A percentile compares a stretch with the other conserved stretches of the same genome.
These are phyloP conservation scores for Antheraea assamensis DNA, from an alignment of 2,888 invertebrate species.

Conservation along the genomic window DNA sequence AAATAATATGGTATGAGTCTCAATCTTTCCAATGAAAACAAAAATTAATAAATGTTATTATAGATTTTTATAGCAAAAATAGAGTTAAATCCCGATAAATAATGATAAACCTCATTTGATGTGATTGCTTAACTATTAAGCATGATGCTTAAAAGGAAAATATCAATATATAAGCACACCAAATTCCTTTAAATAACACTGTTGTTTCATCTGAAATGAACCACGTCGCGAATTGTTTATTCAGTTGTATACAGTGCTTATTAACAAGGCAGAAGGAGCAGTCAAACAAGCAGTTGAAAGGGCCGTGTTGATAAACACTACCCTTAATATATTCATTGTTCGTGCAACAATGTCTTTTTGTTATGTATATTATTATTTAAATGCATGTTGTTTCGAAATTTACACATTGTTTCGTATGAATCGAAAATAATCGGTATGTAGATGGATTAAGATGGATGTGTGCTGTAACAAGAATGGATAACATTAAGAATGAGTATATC, in stretches of 20 bases:
- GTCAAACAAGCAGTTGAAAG: slow-evolving; percentile 50
- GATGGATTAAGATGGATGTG: no score
- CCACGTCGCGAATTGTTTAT: slow-evolving; percentile 15
- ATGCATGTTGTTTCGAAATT: slow-evolving; percentile 55
- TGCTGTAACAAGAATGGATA: no score
- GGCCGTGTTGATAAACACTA: slow-evolving; percentile 70
- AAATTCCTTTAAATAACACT: background rate
- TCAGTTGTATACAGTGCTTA: slow-evolving; percentile 9
- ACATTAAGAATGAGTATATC: no score
- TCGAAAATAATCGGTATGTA: slow-evolving; percentile 42
- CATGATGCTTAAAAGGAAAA: background rate
- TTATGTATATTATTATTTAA: slow-evolving; percentile 57
- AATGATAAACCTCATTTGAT: no score
- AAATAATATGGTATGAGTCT: no score
- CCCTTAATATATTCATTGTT: slow-evolving; percentile 68
- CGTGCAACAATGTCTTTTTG: slow-evolving; percentile 64
- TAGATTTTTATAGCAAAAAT: no score
- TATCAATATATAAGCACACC: background rate
- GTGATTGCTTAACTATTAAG: background rate
- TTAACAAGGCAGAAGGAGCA: slow-evolving; percentile 33
- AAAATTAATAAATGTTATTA: no score
- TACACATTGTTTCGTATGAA: slow-evolving; percentile 53
- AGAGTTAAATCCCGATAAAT: no score
- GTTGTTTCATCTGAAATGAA: slow-evolving; percentile 11
- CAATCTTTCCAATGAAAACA: no score